Percentiles rank a stretch among this genome's conserved stretches.
These are phyloP conservation scores for Drosophila atripex DNA, from an alignment of 2,888 invertebrate species.

Conservation along the genomic window DNA sequence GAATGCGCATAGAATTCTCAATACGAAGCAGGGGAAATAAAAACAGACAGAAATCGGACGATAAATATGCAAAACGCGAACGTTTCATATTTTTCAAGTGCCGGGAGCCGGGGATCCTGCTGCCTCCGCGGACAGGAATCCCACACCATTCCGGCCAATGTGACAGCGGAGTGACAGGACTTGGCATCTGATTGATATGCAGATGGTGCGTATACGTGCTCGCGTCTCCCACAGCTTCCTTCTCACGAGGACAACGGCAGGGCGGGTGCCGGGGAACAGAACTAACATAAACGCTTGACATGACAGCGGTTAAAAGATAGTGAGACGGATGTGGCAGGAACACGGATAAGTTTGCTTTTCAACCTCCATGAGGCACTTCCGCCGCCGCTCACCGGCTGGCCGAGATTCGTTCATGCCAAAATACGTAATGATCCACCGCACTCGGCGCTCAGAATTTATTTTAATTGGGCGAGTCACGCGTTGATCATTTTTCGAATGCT, in stretches of 20 bases:
- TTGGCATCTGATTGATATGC: slow-evolving; percentile 77
- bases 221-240: slow-evolving; percentile 1
- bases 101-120: slow-evolving; percentile 4
- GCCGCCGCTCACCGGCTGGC: slow-evolving; percentile 6
- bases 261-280: slow-evolving; percentile 21
- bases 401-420: slow-evolving; percentile 43
- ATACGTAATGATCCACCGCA: slow-evolving; percentile 42
- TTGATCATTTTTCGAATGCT: slow-evolving; percentile 30
- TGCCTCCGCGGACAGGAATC: slow-evolving; percentile 39
- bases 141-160: slow-evolving; percentile 55
- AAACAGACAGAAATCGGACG: slow-evolving; percentile 13
- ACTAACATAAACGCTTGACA: slow-evolving; percentile 41
- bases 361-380: slow-evolving; percentile 7
- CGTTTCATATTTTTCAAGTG: slow-evolving; percentile 69
- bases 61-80: slow-evolving; percentile 76
- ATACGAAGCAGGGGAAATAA: slow-evolving; percentile 31
- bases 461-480: slow-evolving; percentile 41
- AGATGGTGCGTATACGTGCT: slow-evolving; percentile 44
- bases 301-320: slow-evolving; percentile 43
- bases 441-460: slow-evolving; percentile 34
- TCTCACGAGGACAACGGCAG: neutral
- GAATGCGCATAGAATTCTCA: slow-evolving; percentile 55
- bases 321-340: slow-evolving; percentile 39
- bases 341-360: neutral
- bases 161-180: slow-evolving; percentile 69